Percentiles rank a stretch among this genome's conserved stretches.
Evolutionary conservation across 2,888 invertebrate species (phyloP).

Genomic region (Hoplodrina ambigua): DNA sequence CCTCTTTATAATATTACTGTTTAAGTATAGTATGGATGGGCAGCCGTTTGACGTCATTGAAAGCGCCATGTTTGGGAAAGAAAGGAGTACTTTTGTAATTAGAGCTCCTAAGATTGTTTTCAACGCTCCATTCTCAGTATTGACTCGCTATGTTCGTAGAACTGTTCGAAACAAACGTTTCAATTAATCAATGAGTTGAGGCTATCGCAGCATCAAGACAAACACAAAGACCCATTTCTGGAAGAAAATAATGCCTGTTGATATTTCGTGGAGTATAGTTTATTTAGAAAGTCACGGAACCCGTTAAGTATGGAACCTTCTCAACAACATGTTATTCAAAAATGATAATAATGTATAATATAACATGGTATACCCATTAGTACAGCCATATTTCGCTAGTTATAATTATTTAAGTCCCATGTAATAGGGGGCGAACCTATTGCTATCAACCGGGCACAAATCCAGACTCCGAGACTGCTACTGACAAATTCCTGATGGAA

Average conservation of each 20-base stretch:
- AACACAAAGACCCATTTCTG: slow-evolving; percentile 29
- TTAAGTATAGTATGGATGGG: background rate
- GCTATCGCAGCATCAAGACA: slow-evolving; percentile 3
- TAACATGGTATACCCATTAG: no score
- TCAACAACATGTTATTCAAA: background rate
- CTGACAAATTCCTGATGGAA: no score
- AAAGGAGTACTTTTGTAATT: slow-evolving; percentile 27
- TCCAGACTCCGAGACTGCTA: no score
- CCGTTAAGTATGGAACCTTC: slow-evolving; percentile 11
- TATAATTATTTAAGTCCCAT: no score
- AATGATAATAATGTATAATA: no score
- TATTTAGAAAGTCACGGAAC: slow-evolving; percentile 11
- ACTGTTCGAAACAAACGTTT: slow-evolving; percentile 33
- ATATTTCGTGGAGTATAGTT: slow-evolving; percentile 1
- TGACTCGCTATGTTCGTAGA: slow-evolving; percentile 31
- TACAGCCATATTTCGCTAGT: no score
- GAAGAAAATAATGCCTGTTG: slow-evolving; percentile 6
- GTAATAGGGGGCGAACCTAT: no score
- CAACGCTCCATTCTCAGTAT: slow-evolving; percentile 18
- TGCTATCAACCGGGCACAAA: no score
- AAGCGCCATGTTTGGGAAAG: slow-evolving; percentile 23
- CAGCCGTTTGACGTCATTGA: slow-evolving; percentile 38
- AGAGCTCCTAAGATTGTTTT: slow-evolving; percentile 31
- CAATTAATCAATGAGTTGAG: slow-evolving; percentile 31
- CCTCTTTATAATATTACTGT: no score